Evolutionary conservation across 2,888 invertebrate species (phyloP).

Genomic region (Eristalis pertinax): DNA sequence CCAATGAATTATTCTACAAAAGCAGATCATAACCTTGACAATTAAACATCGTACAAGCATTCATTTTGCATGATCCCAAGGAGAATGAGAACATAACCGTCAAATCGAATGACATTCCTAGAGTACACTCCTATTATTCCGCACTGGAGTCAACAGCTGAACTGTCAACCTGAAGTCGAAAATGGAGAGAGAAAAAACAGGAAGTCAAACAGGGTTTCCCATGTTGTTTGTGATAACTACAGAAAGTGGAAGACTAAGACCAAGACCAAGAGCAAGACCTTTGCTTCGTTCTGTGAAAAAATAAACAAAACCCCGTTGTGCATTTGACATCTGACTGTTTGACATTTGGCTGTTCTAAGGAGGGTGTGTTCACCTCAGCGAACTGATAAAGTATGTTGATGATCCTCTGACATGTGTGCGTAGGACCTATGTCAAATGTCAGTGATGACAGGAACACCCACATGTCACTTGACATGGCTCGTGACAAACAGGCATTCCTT

Average conservation of each 20-base stretch:
- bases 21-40: neutral
- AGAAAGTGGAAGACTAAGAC: neutral
- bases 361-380: neutral
- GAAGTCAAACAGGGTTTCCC: neutral
- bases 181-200: neutral
- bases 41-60: neutral
- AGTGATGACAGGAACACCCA: neutral
- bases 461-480: neutral
- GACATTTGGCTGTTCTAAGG: neutral
- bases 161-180: neutral
- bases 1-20: neutral
- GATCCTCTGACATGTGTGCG: neutral
- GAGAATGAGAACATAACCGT: neutral
- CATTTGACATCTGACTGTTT: neutral
- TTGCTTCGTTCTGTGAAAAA: neutral
- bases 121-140: neutral
- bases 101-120: neutral
- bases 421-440: neutral
- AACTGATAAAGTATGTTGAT: neutral
- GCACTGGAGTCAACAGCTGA: neutral
- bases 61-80: neutral
- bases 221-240: neutral
- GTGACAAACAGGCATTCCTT: neutral
- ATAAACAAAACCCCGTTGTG: neutral
- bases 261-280: too few relatives aligned